Conservation (phyloP, 2,888 invertebrate genomes). For the Camptogramma bilineatum region DNA sequence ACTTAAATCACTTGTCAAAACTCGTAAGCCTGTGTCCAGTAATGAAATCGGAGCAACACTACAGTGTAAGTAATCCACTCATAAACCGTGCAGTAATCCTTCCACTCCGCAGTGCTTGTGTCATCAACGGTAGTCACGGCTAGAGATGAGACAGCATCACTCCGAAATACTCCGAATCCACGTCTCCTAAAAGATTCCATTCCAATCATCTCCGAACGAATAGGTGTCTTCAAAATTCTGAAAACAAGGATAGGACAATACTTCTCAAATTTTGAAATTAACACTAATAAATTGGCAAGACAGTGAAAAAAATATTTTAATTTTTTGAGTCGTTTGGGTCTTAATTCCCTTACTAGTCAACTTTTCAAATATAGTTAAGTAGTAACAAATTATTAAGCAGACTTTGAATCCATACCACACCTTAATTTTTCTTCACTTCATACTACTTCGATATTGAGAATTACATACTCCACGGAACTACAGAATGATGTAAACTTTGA, state of each 20-base stretch:
- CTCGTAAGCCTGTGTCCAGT: conserved; percentile 46
- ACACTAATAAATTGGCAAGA: too few relatives aligned
- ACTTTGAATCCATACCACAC: too few relatives aligned
- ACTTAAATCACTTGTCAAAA: conserved; percentile 41
- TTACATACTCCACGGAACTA: not conserved
- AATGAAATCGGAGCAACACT: conserved; percentile 69
- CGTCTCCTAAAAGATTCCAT: not conserved
- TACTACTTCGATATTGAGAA: not conserved
- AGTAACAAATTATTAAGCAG: too few relatives aligned
- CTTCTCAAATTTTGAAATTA: too few relatives aligned
- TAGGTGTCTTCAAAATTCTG: too few relatives aligned
- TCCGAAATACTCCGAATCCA: not conserved
- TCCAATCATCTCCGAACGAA: not conserved
- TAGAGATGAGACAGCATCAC: conserved; percentile 24
- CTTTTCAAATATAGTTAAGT: too few relatives aligned
- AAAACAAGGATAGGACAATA: too few relatives aligned
- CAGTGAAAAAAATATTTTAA: too few relatives aligned
- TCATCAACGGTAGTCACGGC: conserved; percentile 75
- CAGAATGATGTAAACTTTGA: not conserved
- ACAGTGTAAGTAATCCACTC: conserved; percentile 80
- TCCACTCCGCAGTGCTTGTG: conserved; percentile 76
- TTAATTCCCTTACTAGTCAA: too few relatives aligned
- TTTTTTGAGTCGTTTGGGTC: too few relatives aligned
- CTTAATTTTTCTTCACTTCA: too few relatives aligned
- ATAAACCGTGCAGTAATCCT: conserved; percentile 82